These are phyloP conservation scores for Falco cherrug DNA, from an alignment of 2,797 vertebrate species.

Conservation along the genomic window DNA sequence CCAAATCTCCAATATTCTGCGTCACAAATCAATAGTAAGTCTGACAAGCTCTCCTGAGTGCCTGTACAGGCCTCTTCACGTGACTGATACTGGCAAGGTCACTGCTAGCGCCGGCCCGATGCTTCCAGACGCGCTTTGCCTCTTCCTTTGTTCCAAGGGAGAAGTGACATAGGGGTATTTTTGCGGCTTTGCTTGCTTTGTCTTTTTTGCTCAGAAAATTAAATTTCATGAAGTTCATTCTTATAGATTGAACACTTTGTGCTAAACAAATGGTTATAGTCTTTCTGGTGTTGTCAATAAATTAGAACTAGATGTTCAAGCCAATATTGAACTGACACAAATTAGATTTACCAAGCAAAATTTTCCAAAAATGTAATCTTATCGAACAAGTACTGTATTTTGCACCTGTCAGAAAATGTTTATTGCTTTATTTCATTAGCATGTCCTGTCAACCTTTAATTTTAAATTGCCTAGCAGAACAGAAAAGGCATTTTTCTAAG, in stretches of 20 bases:
- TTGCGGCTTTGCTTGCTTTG: neutral
- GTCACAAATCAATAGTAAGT: neutral
- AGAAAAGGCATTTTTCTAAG: neutral
- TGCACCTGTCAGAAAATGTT: slow-evolving; percentile 53
- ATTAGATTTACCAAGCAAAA: slow-evolving; percentile 59
- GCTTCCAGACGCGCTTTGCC: neutral
- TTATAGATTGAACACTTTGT: slow-evolving; percentile 58
- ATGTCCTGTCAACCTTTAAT: slow-evolving; percentile 50
- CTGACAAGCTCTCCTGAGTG: neutral
- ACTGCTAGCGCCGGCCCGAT: neutral
- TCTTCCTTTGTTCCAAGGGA: neutral
- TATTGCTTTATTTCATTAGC: slow-evolving; percentile 71
- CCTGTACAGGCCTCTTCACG: neutral
- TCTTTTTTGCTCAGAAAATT: slow-evolving; percentile 50
- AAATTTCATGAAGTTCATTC: slow-evolving; percentile 55
- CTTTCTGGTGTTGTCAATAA: slow-evolving; percentile 54
- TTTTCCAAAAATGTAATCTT: slow-evolving; percentile 51
- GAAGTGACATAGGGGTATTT: neutral
- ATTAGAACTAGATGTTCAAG: slow-evolving; percentile 57
- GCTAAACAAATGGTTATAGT: slow-evolving; percentile 51
- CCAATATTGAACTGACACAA: slow-evolving; percentile 63
- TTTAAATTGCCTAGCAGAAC: slow-evolving; percentile 43
- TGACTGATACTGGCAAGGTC: neutral
- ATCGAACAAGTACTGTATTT: slow-evolving; percentile 21
- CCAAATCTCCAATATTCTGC: neutral